Evolutionary conservation across 2,888 invertebrate genomes (phyloP), one percentile per base, ranked within the genome.

Genomic region (Nipponacmea schrenckii): DNA sequence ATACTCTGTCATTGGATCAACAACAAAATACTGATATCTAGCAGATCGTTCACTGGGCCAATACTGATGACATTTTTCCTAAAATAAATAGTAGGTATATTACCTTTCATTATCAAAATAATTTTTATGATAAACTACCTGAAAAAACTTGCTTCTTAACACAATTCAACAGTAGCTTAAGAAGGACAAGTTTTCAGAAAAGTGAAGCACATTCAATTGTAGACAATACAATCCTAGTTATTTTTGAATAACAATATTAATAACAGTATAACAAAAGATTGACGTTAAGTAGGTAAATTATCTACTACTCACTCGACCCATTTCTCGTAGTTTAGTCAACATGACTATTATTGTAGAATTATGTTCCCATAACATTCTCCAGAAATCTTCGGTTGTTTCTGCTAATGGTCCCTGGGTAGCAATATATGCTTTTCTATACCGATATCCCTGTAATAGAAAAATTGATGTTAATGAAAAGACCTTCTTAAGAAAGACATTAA

Each of bases 341-440:
- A 99, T 99, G 44, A 99, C 99, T 78, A 99, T 95, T 87, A 99
- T 98, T 62, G 97, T 98, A 1, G 98, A 98, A 89, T 99, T 98
- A 89, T 98, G 98, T 88, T 99, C 98, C 99, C 99, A 99, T 63
- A 99, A 91, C 98, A 98, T 98, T 75, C 98, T 92, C 99, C 99
- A 99, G 89, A 99, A 96, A 89, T 99, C 99, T 84, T 98, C 98
- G 0, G 96, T 96, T 0, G 98, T 98, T 86, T 98, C 97, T 68
- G 94, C 85, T 70, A 98, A 90, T 0, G 99, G 98, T n/a, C 98
- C 98, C 90, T 99, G 98, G n/a, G 98, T 91, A 7, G 98, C 98
- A 77, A 99, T 96, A 88, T 99, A 99, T 1, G 98, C 98, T 76
- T 94, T 94, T 68, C 96, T 92, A 90, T 96, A 89, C 66, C 89